Evolutionary conservation across 2,888 invertebrate genomes (phyloP).

Genomic region (Drosophila neotestacea): DNA sequence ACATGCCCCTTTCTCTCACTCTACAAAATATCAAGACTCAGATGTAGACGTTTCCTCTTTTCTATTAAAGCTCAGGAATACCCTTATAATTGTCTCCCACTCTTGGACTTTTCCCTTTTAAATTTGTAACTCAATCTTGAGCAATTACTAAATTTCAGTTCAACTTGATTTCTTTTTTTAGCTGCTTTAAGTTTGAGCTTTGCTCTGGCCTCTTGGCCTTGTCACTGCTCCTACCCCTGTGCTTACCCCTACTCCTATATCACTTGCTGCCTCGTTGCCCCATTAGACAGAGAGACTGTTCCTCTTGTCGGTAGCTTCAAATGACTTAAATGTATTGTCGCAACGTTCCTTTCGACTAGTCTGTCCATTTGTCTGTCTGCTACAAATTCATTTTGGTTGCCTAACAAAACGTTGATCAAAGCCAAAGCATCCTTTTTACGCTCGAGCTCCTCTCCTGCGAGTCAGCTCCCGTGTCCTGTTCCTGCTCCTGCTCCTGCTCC

Average conservation of each 20-base stretch:
- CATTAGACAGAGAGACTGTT: conserved; percentile 8
- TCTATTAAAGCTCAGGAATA: neutral
- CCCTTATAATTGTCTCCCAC: neutral
- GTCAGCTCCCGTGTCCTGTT: conserved; percentile 11
- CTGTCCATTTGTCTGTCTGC: conserved; percentile 29
- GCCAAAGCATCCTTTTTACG: conserved; percentile 81
- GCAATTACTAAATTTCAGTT: conserved; percentile 1
- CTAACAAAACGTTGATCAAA: conserved; percentile 80
- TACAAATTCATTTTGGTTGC: conserved; percentile 79
- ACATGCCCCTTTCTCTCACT: no score
- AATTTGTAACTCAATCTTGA: conserved; percentile 16
- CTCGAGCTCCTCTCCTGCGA: conserved; percentile 65
- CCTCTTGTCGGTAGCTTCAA: conserved; percentile 35
- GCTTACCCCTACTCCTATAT: neutral
- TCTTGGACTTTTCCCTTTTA: neutral
- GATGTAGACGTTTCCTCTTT: no score
- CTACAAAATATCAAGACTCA: no score
- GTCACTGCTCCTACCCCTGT: neutral
- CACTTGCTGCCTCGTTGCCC: conserved; percentile 7
- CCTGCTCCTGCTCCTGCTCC: neutral
- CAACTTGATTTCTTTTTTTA: conserved; percentile 22
- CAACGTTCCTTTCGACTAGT: conserved; percentile 22
- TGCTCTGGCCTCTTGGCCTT: conserved; percentile 31
- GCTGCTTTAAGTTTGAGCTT: conserved; percentile 65
- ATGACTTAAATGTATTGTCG: conserved; percentile 72